Evolutionary conservation across 2,797 vertebrate species (phyloP), one percentile per base, ranked within the genome.

Genomic region (Centropyge bicolor): DNA sequence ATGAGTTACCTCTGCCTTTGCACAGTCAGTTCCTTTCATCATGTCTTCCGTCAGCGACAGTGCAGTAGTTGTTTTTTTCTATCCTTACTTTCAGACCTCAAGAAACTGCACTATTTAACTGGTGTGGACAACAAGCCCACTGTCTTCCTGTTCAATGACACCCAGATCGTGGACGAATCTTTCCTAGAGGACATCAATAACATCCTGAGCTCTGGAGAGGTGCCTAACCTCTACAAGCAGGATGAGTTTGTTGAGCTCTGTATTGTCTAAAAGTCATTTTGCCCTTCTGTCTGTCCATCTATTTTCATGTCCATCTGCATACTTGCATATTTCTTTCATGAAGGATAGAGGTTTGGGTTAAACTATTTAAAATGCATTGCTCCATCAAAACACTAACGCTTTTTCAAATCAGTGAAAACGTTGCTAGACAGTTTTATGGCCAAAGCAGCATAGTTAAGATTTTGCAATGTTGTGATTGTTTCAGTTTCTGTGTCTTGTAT

Each of bases 111-210:
- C 89, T 89, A 86, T 16, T 91, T 96, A 92, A 90, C 96, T 0
- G 97, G 97, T 3, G 95, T 97, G 36, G 95, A 97, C 55, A 96
- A 96, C 85, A 96, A 93, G 76, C 94, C 97, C 51, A 96, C 96
- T 0, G 95, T 97, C 36, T 97, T 98, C 91, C 94, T 98, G 66
- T 96, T 98, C 46, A 96, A 91, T 70, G 97, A 98, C 89, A 96
- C 95, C 7, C 97, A 98, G 86, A 95, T 97, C 0, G 93, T 94
- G 0, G 96, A 97, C 0, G 94, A 97, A 20, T 95, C 96, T 27
- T 98, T 98, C 87, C 88, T 98, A 13, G 97, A 97, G 76, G 97
- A 98, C 85, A 96, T 98, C 80, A 98, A 97, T 90, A 97, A 97
- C 86, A 94, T 98, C 76, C 94, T 98, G 73, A 97, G 96, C 87